Evolutionary conservation across 1,140 invertebrate species (phyloP).

Genomic region (Thaumatotibia leucotreta): DNA sequence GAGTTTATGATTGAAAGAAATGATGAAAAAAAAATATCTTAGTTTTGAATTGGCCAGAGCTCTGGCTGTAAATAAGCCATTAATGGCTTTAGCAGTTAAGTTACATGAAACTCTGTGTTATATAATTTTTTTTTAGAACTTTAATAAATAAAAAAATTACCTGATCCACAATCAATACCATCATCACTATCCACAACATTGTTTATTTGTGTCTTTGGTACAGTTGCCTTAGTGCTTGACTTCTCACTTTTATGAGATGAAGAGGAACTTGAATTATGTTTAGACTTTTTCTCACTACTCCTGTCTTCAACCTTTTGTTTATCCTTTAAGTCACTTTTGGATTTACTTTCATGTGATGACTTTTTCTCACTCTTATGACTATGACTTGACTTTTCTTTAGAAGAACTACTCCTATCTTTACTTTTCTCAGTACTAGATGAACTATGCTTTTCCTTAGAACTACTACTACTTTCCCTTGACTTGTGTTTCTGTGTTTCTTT

Average conservation of each 20-base stretch:
- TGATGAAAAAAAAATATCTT: no score
- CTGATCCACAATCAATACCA: constrained; percentile 80
- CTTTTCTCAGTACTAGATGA: constrained; percentile 57
- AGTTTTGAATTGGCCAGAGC: no score
- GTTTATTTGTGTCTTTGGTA: constrained; percentile 68
- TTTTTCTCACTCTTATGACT: constrained; percentile 61
- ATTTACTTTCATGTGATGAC: constrained; percentile 35
- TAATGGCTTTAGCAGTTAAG: no score
- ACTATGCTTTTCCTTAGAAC: constrained; percentile 58
- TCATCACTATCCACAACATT: constrained; percentile 70
- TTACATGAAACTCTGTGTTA: background rate
- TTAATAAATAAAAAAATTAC: no score
- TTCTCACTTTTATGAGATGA: constrained; percentile 54
- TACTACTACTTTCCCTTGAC: constrained; percentile 52
- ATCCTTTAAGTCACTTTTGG: constrained; percentile 40
- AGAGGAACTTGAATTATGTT: constrained; percentile 57
- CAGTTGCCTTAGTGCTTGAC: constrained; percentile 53
- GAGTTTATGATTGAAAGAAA: background rate
- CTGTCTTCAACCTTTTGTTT: constrained; percentile 44
- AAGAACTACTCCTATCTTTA: constrained; percentile 59
- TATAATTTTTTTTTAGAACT: no score
- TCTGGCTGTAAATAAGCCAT: no score
- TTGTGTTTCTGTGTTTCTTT: constrained; percentile 61
- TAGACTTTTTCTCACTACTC: constrained; percentile 55
- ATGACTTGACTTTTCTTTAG: constrained; percentile 56